A percentile compares a stretch with the other conserved stretches of the same genome.
These are phyloP conservation scores for Sphaerolaimus hirsutus DNA, from an alignment of 2,888 invertebrate genomes.

Conservation along the genomic window DNA sequence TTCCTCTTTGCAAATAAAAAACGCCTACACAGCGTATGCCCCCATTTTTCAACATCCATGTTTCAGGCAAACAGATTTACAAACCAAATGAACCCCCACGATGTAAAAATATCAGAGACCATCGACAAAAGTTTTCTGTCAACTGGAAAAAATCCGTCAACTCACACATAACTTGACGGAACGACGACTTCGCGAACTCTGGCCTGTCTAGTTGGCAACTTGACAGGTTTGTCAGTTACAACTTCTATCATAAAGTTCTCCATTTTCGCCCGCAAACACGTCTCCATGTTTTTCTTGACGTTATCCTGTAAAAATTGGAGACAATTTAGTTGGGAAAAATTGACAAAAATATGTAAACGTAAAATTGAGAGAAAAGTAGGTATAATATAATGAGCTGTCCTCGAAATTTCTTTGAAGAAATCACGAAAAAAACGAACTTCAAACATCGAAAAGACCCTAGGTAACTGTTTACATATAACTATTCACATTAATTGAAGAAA, in stretches of 20 bases:
- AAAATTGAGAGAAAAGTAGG: not conserved
- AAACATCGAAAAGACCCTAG: no score
- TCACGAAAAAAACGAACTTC: no score
- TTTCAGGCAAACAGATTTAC: no score
- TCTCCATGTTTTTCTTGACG: conserved; percentile 17
- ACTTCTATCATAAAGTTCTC: conserved; percentile 88
- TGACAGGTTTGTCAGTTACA: conserved; percentile 53
- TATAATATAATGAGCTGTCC: no score
- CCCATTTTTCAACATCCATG: no score
- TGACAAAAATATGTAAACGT: conserved; percentile 1
- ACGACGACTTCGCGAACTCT: conserved; percentile 58
- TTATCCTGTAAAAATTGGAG: conserved; percentile 15
- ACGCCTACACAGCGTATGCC: no score
- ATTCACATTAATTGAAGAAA: not conserved
- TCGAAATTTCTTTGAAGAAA: no score
- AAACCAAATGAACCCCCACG: no score
- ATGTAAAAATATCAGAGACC: no score
- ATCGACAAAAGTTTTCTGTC: no score
- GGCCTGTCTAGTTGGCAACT: conserved; percentile 36
- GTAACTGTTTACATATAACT: no score
- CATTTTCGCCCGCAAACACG: conserved; percentile 49
- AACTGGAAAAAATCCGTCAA: not conserved
- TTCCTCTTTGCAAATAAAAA: no score
- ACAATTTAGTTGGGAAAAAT: not conserved
- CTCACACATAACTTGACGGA: conserved; percentile 32